Conservation (phyloP, 2,888 invertebrate species). For the Aleiodes testaceus region DNA sequence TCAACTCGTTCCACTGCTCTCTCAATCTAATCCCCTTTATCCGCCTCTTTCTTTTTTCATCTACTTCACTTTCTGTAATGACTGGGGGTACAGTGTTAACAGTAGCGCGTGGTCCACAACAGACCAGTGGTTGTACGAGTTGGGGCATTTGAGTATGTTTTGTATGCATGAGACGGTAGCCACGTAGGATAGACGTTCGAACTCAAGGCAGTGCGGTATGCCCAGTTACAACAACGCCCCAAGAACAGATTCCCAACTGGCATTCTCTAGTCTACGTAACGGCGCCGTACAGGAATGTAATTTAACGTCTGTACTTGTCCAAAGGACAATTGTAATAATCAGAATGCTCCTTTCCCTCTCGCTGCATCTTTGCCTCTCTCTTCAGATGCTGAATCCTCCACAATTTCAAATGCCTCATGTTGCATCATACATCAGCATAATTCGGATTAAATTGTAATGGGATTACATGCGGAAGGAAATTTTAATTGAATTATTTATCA, state of each 20-base stretch:
- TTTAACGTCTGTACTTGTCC: constrained; percentile 61
- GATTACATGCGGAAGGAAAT: not conserved
- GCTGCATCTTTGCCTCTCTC: not conserved
- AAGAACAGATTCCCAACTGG: constrained; percentile 47
- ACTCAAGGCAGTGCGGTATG: not conserved
- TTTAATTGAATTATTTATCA: not conserved
- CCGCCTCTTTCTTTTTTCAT: not conserved
- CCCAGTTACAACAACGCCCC: constrained; percentile 33
- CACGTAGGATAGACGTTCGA: constrained; percentile 21
- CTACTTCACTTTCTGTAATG: constrained; percentile 10
- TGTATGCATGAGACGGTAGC: constrained; percentile 51
- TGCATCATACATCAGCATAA: no score
- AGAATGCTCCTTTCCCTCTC: constrained; percentile 32
- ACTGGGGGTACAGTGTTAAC: constrained; percentile 30
- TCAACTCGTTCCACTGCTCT: constrained; percentile 21
- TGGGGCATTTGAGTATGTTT: constrained; percentile 45
- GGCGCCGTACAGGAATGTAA: constrained; percentile 51
- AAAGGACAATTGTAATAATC: constrained; percentile 62
- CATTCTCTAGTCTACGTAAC: constrained; percentile 40
- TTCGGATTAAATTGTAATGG: no score
- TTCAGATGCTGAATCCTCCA: no score
- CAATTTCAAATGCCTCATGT: no score
- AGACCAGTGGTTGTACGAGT: constrained; percentile 1
- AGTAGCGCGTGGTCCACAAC: constrained; percentile 16
- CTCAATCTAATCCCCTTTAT: not conserved